phyloP scores from a whole-genome alignment of 2,113 vertebrate genomes.

The Engystomops pustulosus region DNA sequence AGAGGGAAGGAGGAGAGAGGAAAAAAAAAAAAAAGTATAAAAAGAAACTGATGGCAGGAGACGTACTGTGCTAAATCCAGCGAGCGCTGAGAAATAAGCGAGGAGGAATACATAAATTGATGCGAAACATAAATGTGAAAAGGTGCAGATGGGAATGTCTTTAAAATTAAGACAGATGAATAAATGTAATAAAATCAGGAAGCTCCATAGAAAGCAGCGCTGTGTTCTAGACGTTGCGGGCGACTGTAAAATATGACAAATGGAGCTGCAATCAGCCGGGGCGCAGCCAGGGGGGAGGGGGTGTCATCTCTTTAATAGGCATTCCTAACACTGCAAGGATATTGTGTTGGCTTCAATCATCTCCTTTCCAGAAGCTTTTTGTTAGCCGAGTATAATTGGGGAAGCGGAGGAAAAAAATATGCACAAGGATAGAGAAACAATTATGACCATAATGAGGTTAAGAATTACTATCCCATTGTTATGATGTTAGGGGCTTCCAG shows the following conservation, averaged over 20 bases:
- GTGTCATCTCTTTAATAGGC: slow-evolving; percentile 44
- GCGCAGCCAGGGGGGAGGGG: slow-evolving; percentile 1
- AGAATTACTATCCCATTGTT: background rate
- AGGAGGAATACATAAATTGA: slow-evolving; percentile 47
- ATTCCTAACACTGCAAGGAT: slow-evolving; percentile 22
- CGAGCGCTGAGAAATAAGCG: background rate
- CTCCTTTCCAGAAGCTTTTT: slow-evolving; percentile 33
- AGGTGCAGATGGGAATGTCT: slow-evolving; percentile 55
- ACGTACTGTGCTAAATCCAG: background rate
- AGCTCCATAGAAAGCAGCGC: slow-evolving; percentile 33
- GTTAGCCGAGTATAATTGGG: slow-evolving; percentile 29
- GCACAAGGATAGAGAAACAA: slow-evolving; percentile 7
- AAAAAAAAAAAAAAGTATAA: background rate
- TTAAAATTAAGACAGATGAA: slow-evolving; percentile 55
- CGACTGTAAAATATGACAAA: slow-evolving; percentile 56
- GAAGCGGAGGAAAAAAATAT: slow-evolving; percentile 15
- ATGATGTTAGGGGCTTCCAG: background rate
- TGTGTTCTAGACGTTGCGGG: slow-evolving; percentile 12
- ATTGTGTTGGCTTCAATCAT: slow-evolving; percentile 21
- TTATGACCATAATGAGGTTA: slow-evolving; percentile 31
- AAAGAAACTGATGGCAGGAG: slow-evolving; percentile 10
- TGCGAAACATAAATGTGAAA: slow-evolving; percentile 45
- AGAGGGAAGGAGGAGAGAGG: background rate
- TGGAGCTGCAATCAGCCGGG: slow-evolving; percentile 49
- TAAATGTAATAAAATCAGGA: slow-evolving; percentile 56